Percentiles rank a stretch among this genome's conserved stretches.
phyloP scores from a whole-genome alignment of 2,888 invertebrate species.

The Catocala sponsa region DNA sequence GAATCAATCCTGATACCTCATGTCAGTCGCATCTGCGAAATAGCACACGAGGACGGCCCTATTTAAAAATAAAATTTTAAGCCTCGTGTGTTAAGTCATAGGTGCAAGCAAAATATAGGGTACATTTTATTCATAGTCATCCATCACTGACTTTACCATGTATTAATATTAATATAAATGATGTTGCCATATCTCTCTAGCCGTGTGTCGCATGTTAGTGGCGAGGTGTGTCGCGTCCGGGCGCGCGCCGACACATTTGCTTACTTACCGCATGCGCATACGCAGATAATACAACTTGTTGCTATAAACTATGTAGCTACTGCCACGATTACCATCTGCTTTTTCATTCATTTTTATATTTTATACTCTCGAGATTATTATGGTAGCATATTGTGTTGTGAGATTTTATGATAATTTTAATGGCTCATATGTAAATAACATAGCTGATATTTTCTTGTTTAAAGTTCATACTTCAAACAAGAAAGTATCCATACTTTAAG shows the following conservation, averaged over 20 bases:
- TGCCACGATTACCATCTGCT: constrained; percentile 7
- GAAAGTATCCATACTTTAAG: too few relatives aligned
- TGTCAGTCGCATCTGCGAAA: too few relatives aligned
- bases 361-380: neutral
- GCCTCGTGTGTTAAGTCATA: too few relatives aligned
- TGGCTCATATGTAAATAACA: too few relatives aligned
- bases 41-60: too few relatives aligned
- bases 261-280: constrained; percentile 37
- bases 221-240: constrained; percentile 28
- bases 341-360: constrained; percentile 4
- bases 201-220: constrained; percentile 13
- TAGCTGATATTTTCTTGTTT: too few relatives aligned
- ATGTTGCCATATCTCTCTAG: neutral
- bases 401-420: neutral
- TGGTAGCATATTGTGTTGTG: neutral
- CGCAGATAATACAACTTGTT: constrained; percentile 27
- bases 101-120: too few relatives aligned
- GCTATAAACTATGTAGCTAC: constrained; percentile 8
- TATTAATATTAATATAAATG: neutral
- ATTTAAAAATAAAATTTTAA: too few relatives aligned
- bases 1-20: too few relatives aligned
- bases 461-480: too few relatives aligned
- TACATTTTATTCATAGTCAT: too few relatives aligned
- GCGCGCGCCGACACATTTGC: constrained; percentile 38
- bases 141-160: too few relatives aligned